These are phyloP conservation scores for Mechanitis mazaeus DNA, from an alignment of 2,888 invertebrate species.

Conservation along the genomic window DNA sequence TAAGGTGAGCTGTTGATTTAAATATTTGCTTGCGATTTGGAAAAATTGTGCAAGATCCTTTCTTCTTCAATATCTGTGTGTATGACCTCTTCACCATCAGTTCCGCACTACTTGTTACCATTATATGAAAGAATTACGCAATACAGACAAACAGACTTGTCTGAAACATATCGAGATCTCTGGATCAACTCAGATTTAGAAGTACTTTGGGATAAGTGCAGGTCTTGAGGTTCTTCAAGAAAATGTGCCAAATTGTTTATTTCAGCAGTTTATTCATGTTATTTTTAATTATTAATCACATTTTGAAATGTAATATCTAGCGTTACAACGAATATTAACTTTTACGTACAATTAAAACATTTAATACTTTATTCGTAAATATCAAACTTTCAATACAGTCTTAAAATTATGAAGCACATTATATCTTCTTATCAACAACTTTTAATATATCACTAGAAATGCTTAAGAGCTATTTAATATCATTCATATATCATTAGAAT, in stretches of 20 bases:
- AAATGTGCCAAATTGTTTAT: no score
- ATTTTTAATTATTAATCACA: no score
- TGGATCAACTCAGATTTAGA: conserved; percentile 9
- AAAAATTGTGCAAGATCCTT: conserved; percentile 19
- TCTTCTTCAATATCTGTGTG: conserved; percentile 16
- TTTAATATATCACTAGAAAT: background rate
- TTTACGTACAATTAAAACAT: no score
- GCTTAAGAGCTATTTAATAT: conserved; percentile 7
- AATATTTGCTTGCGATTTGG: conserved; percentile 10
- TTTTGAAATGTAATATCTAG: no score
- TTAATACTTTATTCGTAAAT: no score
- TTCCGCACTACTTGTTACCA: conserved; percentile 30
- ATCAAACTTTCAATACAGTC: no score
- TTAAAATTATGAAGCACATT: no score
- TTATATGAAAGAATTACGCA: conserved; percentile 4
- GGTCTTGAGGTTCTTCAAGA: no score
- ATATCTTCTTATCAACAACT: no score
- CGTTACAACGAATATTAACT: no score
- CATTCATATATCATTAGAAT: conserved; percentile 18
- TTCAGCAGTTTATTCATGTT: no score
- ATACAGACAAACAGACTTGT: background rate
- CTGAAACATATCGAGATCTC: conserved; percentile 21
- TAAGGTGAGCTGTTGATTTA: background rate
- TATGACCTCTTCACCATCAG: conserved; percentile 26
- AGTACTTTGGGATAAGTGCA: background rate